These are phyloP conservation scores for Propithecus coquereli DNA, from an alignment of 2,113 vertebrate genomes.

Conservation along the genomic window DNA sequence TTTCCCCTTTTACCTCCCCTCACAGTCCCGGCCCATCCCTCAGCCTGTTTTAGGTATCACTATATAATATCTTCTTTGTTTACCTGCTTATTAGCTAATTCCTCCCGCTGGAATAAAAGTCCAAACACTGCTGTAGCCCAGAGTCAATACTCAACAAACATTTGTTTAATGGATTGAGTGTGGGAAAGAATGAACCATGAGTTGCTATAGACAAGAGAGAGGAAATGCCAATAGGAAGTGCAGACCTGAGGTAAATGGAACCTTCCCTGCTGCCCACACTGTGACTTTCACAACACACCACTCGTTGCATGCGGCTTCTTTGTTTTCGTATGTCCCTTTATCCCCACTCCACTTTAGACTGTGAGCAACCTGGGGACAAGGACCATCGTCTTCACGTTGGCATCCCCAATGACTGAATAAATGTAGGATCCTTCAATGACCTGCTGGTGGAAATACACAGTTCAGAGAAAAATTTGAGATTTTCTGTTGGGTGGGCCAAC, in stretches of 20 bases:
- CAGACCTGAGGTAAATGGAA: not conserved
- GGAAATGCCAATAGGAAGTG: not conserved
- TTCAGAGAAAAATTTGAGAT: not conserved
- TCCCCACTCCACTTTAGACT: not conserved
- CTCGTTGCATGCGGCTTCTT: not conserved
- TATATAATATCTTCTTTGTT: not conserved
- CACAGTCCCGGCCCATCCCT: not conserved
- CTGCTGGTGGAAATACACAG: not conserved
- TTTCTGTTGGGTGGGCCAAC: not conserved
- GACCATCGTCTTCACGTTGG: not conserved
- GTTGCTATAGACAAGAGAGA: not conserved
- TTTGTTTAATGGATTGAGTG: not conserved
- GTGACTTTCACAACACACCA: not conserved
- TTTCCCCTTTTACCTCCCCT: not conserved
- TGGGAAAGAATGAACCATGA: not conserved
- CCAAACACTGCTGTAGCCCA: not conserved
- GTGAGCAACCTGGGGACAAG: not conserved
- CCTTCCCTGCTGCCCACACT: not conserved
- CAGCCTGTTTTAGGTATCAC: not conserved
- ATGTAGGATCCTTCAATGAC: not conserved
- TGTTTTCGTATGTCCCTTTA: not conserved
- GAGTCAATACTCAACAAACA: not conserved
- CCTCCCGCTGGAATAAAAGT: not conserved
- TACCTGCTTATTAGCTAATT: not conserved
- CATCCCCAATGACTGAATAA: not conserved